These are phyloP conservation scores for Scaptomyza pallida DNA, from an alignment of 1,140 invertebrate genomes.

Conservation along the genomic window DNA sequence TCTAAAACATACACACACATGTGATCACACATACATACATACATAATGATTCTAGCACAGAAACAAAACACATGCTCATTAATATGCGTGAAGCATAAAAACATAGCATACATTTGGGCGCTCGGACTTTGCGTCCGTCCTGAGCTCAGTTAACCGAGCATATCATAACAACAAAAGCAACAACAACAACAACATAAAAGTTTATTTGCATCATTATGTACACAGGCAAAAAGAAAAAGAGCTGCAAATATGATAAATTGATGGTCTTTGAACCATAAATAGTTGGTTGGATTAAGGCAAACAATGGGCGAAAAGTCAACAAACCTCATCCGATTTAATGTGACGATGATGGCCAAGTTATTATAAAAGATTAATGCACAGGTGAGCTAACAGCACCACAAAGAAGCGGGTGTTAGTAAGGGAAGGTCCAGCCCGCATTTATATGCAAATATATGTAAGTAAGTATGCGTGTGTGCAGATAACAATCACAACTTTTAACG, in stretches of 20 bases:
- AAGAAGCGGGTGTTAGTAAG: background rate
- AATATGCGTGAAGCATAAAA: constrained; percentile 12
- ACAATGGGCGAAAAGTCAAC: constrained; percentile 15
- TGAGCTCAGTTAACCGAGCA: constrained; percentile 4
- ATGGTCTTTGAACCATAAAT: constrained; percentile 7
- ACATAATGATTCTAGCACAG: background rate
- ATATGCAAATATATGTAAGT: constrained; percentile 1
- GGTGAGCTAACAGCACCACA: background rate
- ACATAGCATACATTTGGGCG: too few species aligned
- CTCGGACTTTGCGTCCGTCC: constrained; percentile 4
- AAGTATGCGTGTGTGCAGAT: too few species aligned
- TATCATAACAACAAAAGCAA: too few species aligned
- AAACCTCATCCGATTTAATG: constrained; percentile 1
- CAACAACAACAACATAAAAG: constrained; percentile 23
- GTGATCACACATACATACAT: background rate
- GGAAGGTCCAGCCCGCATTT: background rate
- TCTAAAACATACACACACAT: background rate
- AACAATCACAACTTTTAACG: background rate
- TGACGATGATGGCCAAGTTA: constrained; percentile 1
- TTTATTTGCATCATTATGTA: constrained; percentile 61
- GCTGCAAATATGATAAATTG: constrained; percentile 20
- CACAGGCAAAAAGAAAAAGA: background rate
- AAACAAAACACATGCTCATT: constrained; percentile 8
- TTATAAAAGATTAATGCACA: constrained; percentile 1
- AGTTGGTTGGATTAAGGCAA: background rate